phyloP scores from a whole-genome alignment of 2,888 invertebrate species.

The Baronia brevicornis region DNA sequence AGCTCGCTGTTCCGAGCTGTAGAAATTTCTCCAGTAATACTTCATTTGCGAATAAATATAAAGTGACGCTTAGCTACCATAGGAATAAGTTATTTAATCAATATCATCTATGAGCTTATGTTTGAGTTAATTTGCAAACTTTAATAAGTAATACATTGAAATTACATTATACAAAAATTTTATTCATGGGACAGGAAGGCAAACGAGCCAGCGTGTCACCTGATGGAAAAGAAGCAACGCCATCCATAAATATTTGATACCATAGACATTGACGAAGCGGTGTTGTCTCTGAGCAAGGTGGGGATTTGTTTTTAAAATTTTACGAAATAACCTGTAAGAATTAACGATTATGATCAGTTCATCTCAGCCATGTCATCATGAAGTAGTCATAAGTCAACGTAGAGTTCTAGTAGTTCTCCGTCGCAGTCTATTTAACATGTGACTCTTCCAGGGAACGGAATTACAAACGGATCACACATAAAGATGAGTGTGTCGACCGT shows the following conservation, averaged over 20 bases:
- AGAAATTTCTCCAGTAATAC: no score
- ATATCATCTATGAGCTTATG: not conserved
- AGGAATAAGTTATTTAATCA: not conserved
- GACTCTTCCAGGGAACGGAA: not conserved
- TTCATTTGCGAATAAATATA: no score
- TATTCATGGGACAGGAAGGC: not conserved
- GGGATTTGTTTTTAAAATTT: no score
- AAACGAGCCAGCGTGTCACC: not conserved
- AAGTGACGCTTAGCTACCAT: conserved; percentile 8
- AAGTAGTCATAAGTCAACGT: conserved; percentile 2
- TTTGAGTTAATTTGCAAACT: not conserved
- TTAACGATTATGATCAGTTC: not conserved
- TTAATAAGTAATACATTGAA: conserved; percentile 3
- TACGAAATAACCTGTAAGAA: no score
- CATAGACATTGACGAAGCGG: not conserved
- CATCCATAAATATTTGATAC: not conserved
- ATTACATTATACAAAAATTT: conserved; percentile 2
- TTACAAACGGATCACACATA: conserved; percentile 4
- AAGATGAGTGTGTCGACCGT: not conserved
- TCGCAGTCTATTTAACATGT: conserved; percentile 3
- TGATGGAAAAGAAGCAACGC: not conserved
- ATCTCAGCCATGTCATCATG: not conserved
- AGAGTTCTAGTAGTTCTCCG: conserved; percentile 2
- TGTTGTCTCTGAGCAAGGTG: no score
- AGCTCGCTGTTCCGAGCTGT: no score